Evolutionary conservation across 2,888 invertebrate species (phyloP).

Genomic region (Drosophila percnosoma): DNA sequence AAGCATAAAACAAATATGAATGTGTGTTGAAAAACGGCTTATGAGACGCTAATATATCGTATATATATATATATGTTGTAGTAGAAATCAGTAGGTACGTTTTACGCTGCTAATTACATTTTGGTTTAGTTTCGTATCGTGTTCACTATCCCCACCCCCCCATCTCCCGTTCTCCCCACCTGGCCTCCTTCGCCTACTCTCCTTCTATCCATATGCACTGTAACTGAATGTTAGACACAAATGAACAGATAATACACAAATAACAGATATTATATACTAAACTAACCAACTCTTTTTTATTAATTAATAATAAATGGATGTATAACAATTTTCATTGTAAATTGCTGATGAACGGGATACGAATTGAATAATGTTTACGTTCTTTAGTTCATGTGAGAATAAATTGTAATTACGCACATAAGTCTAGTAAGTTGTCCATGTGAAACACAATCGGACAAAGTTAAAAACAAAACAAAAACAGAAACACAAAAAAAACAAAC

Average conservation of each 20-base stretch:
- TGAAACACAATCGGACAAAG: constrained; percentile 65
- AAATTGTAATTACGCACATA: constrained; percentile 67
- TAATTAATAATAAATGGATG: constrained; percentile 45
- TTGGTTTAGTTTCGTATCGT: constrained; percentile 51
- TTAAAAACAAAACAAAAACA: constrained; percentile 15
- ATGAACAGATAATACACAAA: constrained; percentile 40
- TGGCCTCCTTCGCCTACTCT: not conserved
- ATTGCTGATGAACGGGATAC: constrained; percentile 50
- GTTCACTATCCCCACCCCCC: not conserved
- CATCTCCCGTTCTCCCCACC: not conserved
- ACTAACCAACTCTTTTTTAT: constrained; percentile 52
- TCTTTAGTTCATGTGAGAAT: constrained; percentile 57
- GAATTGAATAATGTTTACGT: constrained; percentile 36
- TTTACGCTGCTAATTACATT: constrained; percentile 53
- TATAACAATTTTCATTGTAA: constrained; percentile 67
- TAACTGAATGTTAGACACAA: constrained; percentile 57
- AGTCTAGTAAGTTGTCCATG: constrained; percentile 60
- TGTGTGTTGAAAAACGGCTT: constrained; percentile 54
- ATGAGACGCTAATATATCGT: constrained; percentile 76
- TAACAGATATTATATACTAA: constrained; percentile 60
- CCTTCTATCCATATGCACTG: constrained; percentile 26
- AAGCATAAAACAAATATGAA: constrained; percentile 32
- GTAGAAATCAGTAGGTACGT: constrained; percentile 62
- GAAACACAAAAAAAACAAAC: constrained; percentile 7
- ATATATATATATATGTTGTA: constrained; percentile 73